phyloP scores from a whole-genome alignment of 2,797 vertebrate species.

The Sternotherus odoratus region DNA sequence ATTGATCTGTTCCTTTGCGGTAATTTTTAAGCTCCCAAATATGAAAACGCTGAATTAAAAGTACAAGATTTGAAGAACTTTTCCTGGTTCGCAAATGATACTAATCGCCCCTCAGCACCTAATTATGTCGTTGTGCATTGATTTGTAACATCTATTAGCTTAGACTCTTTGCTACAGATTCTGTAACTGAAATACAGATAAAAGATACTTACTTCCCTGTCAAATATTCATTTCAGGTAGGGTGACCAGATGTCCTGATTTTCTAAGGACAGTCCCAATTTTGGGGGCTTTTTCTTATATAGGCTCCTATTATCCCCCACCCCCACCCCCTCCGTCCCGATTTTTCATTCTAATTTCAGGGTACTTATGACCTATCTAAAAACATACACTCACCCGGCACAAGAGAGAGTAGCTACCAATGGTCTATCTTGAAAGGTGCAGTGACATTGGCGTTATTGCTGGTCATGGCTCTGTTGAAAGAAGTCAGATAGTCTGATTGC shows the following conservation, averaged over 20 bases:
- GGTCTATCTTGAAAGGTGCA: rapidly evolving
- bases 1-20: neutral
- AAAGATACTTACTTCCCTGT: rapidly evolving
- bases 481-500: neutral
- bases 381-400: rapidly evolving
- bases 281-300: no score
- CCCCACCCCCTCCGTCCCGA: no score
- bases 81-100: neutral
- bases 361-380: rapidly evolving
- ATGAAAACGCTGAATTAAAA: neutral
- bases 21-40: neutral
- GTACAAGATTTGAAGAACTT: neutral
- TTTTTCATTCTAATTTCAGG: no score
- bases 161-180: neutral
- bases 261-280: no score
- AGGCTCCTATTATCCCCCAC: no score
- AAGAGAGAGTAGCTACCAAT: rapidly evolving
- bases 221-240: neutral
- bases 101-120: neutral
- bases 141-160: neutral
- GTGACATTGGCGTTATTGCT: rapidly evolving
- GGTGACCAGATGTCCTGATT: no score
- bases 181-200: neutral
- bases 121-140: rapidly evolving
- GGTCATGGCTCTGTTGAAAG: neutral